Evolutionary conservation across 2,797 vertebrate species (phyloP), one percentile per base, ranked within the genome.

Genomic region (Salmo trutta): DNA sequence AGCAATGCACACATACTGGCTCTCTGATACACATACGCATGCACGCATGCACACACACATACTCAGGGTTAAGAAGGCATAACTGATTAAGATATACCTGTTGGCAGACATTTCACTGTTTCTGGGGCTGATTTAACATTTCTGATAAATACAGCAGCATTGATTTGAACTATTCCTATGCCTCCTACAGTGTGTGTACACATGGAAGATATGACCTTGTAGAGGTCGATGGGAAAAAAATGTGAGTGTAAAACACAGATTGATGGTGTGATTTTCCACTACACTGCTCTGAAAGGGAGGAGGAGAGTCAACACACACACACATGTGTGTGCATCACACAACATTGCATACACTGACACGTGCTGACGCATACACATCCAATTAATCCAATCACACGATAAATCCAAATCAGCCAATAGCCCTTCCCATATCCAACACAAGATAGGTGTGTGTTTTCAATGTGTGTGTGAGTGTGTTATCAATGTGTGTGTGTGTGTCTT

Each of bases 121-220:
- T 80, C 77, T 70, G 71, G 15, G 56, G 16, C 67, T 17, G 33
- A 76, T 81, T 86, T 78, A 67, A 75, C 79, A 82, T 79, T 82
- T 51, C 33, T 16, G 75, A 84, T 79, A 68, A 82, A 82, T 69
- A 29, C 36, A n/a, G 27, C 17, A 69, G 67, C 21, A 15, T 21
- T 8, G 6, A 62, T 86, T 84, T 83, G 79, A 81, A 75, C 67
- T 75, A 7, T 65, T 54, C 62, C n/a, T 19, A 6, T 1, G 72
- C 19, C 47, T 68, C 65, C 70, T 71, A 75, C 73, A n/a, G 16
- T n/a, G 41, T 6, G 33, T 47, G 66, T 53, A 78, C 62, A 78
- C 86, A 79, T 41, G 79, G 29, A 69, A 54, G 64, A 68, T n/a
- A 19, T 84, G 86, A 89, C 89, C 85, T 84, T 86, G 84, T 8